phyloP scores from a whole-genome alignment of 2,888 invertebrate genomes.

The Andrena bucephala region DNA sequence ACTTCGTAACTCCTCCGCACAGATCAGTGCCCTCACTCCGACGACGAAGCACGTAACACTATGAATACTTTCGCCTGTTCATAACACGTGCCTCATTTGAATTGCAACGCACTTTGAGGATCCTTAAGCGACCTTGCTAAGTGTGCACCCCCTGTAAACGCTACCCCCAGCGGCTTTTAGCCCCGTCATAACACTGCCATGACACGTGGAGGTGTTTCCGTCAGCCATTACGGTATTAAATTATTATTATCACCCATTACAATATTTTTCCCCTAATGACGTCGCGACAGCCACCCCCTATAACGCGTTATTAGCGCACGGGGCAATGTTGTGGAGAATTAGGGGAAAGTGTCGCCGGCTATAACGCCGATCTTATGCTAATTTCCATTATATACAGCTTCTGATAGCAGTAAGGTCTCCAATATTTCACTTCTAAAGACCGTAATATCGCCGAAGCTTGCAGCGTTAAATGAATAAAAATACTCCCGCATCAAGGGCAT shows the following conservation, averaged over 20 bases:
- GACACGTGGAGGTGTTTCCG: constrained; percentile 50
- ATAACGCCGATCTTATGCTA: constrained; percentile 33
- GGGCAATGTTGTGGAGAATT: constrained; percentile 36
- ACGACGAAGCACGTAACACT: neutral
- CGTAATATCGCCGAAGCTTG: neutral
- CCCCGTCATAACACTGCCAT: constrained; percentile 32
- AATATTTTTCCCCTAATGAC: constrained; percentile 50
- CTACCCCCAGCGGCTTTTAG: constrained; percentile 34
- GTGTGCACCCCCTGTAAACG: constrained; percentile 20
- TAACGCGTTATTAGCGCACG: constrained; percentile 18
- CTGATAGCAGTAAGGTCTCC: too few species aligned
- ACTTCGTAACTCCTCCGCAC: neutral
- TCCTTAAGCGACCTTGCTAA: constrained; percentile 44
- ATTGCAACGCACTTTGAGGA: constrained; percentile 51
- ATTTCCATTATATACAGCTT: constrained; percentile 15
- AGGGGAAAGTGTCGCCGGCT: constrained; percentile 9
- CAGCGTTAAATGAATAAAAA: neutral
- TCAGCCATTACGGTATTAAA: constrained; percentile 48
- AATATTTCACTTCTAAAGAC: neutral
- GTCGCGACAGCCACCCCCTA: neutral
- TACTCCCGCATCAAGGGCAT: neutral
- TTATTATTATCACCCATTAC: constrained; percentile 42
- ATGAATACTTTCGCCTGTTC: neutral
- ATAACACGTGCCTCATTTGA: constrained; percentile 34
- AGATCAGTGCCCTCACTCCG: neutral